phyloP scores from a whole-genome alignment of 2,888 invertebrate species.

The Embidobia sp. region DNA sequence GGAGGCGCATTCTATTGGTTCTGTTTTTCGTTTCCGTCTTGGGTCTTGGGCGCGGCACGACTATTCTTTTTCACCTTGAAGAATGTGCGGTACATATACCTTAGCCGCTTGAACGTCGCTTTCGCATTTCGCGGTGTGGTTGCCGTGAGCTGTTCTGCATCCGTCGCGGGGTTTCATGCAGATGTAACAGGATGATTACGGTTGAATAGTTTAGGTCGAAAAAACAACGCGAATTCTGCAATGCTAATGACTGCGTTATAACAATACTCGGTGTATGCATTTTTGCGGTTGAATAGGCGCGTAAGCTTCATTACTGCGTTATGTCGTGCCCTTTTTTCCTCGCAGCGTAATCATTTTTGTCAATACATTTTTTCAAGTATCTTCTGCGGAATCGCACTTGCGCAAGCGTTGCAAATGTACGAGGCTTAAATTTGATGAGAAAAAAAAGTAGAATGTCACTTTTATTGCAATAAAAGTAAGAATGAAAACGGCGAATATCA shows the following conservation, averaged over 20 bases:
- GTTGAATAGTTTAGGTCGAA: slow-evolving; percentile 31
- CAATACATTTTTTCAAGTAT: slow-evolving; percentile 9
- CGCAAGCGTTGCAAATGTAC: no score
- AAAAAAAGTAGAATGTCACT: no score
- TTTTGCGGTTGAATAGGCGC: slow-evolving; percentile 31
- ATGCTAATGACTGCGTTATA: slow-evolving; percentile 32
- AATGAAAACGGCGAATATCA: no score
- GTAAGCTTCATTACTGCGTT: slow-evolving; percentile 35
- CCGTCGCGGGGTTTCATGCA: slow-evolving; percentile 23
- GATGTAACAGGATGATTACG: slow-evolving; percentile 44
- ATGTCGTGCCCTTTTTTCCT: background rate
- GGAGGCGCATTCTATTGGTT: no score
- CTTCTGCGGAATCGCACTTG: no score
- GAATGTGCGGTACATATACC: no score
- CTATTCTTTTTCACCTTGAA: no score
- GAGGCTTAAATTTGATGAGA: no score
- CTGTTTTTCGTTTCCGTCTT: no score
- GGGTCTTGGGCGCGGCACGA: no score
- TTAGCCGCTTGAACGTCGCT: slow-evolving; percentile 13
- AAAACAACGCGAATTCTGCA: slow-evolving; percentile 9
- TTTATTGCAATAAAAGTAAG: no score
- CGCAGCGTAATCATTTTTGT: slow-evolving; percentile 13
- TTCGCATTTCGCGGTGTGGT: slow-evolving; percentile 20
- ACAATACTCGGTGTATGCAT: slow-evolving; percentile 15
- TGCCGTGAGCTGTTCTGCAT: slow-evolving; percentile 26